A percentile compares a stretch with the other conserved stretches of the same genome.
Conservation (phyloP, 23 tunicate genomes). For the Halocynthia aurantium region DNA sequence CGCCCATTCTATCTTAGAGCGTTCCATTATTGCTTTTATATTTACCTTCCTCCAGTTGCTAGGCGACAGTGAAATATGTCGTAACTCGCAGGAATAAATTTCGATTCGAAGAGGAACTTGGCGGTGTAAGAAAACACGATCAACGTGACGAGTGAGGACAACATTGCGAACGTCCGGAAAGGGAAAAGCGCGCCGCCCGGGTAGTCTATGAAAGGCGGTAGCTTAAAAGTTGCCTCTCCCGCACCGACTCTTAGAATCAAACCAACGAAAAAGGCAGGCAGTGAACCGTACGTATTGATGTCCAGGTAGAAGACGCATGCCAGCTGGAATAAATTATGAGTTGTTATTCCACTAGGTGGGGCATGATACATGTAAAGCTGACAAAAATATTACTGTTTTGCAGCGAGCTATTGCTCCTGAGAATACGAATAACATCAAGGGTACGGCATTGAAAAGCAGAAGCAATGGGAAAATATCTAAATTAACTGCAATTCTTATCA, state of each 20-base stretch:
- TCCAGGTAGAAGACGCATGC: conserved; percentile 14
- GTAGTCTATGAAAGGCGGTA: conserved; percentile 10
- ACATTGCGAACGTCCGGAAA: conserved; percentile 19
- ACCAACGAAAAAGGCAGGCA: conserved; percentile 21
- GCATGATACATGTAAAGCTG: too few relatives aligned
- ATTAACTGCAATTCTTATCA: too few relatives aligned
- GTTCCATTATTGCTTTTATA: background rate
- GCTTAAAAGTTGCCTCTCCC: conserved; percentile 9
- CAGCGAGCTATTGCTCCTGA: too few relatives aligned
- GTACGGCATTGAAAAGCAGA: too few relatives aligned
- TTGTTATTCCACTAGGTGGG: too few relatives aligned
- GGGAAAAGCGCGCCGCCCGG: conserved; percentile 19
- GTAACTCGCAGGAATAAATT: conserved; percentile 4
- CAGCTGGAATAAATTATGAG: conserved; percentile 5
- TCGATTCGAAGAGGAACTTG: conserved; percentile 1
- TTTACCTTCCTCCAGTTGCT: conserved; percentile 12
- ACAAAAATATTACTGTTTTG: too few relatives aligned
- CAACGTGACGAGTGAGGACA: conserved; percentile 10
- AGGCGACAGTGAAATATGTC: conserved; percentile 13
- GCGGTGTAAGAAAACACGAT: conserved; percentile 7
- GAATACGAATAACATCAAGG: too few relatives aligned
- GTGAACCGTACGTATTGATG: conserved; percentile 19
- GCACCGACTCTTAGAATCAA: conserved; percentile 20
- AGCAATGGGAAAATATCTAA: too few relatives aligned
- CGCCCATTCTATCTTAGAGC: too few relatives aligned